A percentile compares a stretch with the other conserved stretches of the same genome.
Evolutionary conservation across 2,113 vertebrate species (phyloP).

Genomic region (Rhinogobius similis): DNA sequence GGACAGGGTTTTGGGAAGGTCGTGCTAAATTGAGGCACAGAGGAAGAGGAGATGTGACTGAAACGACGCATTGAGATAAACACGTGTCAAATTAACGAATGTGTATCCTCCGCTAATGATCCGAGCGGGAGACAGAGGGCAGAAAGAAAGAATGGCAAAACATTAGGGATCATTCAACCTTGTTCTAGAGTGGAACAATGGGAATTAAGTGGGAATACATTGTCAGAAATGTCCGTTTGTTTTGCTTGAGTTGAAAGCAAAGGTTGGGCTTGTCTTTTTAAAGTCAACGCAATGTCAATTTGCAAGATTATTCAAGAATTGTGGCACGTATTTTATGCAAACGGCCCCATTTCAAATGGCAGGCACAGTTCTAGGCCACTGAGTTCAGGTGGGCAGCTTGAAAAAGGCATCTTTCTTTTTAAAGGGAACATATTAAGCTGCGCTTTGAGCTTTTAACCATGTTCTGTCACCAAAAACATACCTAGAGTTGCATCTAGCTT

Average conservation of each 20-base stretch:
- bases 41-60: conserved; percentile 42
- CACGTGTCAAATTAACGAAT: conserved; percentile 29
- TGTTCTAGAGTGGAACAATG: background rate
- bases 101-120: conserved; percentile 28
- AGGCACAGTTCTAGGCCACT: background rate
- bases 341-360: background rate
- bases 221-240: background rate
- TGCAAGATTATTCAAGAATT: background rate
- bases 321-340: background rate
- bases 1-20: conserved; percentile 65
- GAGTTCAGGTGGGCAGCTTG: background rate
- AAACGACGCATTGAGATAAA: conserved; percentile 53
- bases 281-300: background rate
- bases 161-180: background rate
- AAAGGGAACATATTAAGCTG: too few relatives aligned
- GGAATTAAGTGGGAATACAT: background rate
- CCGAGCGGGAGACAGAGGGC: conserved; percentile 12
- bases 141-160: background rate
- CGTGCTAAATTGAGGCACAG: conserved; percentile 53
- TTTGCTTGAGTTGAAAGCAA: background rate
- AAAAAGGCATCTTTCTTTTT: too few relatives aligned
- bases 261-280: background rate
- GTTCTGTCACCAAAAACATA: too few relatives aligned
- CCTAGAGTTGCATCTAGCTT: too few relatives aligned
- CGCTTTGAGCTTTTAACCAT: too few relatives aligned